Evolutionary conservation across 2,797 vertebrate species (phyloP), one percentile per base, ranked within the genome.

Genomic region (Podargus strigoides): DNA sequence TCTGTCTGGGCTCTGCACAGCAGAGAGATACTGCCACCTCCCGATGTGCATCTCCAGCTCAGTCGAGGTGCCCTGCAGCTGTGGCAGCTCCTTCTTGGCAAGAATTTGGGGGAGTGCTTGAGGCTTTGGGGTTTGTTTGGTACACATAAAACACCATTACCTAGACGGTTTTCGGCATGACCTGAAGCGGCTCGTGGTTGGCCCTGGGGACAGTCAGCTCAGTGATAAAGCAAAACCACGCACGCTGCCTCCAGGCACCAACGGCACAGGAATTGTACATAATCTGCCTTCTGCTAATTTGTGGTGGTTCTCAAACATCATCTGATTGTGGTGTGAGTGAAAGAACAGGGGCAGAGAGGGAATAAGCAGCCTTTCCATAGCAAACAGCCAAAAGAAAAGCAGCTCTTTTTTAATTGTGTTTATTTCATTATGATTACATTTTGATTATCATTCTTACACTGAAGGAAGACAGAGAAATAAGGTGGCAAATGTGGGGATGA

Each of bases 201-300:
- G 7, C 24, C 26, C 37, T 26, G 20, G 30, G 69, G 39, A 26
- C 72, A 55, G 39, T 3, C 67, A 6, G 49, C 86, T 49, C 44
- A 2, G 19, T 2, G 32, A 4, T 1, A 22, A 36, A 46, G 55
- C 47, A 10, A 72, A 69, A 36, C 47, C 1, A 3, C 27, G 1
- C 53, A 4, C 7, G 0, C 7, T 14, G 9, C 6, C 59, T 44
- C 39, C 56, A 3, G 56, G 49, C 63, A 5, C 36, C 4, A 3
- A 2, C 4, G 4, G 58, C 60, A 0, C 22, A 15, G 77, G 34
- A 41, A 11, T 19, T 1, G 6, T 2, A 2, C 6, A 1, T 13
- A 2, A 23, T 13, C 59, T 42, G 70, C 34, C 3, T 37, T 53
- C 76, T 21, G 49, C 56, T 85, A 1, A 16, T 56, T 37, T 14